A percentile compares a stretch with the other conserved stretches of the same genome.
Evolutionary conservation across 1,140 invertebrate species (phyloP).

Genomic region (Cherax quadricarinatus): DNA sequence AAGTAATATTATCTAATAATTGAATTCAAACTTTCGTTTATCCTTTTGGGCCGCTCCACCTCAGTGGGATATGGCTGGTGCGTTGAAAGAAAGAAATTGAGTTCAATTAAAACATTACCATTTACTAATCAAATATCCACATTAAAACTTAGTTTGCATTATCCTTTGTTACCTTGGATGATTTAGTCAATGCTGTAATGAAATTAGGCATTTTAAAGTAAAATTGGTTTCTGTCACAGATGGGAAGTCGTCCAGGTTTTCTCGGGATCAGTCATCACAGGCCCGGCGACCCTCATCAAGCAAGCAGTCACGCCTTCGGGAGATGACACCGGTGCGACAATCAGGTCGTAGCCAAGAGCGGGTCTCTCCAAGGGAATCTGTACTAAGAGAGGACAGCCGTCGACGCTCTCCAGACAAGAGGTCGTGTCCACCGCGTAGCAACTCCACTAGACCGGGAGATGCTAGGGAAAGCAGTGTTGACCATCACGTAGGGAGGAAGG

Average conservation of each 20-base stretch:
- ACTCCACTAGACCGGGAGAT: neutral
- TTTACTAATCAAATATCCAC: too few species aligned
- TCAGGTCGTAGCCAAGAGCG: neutral
- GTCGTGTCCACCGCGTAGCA: neutral
- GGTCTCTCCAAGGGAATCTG: neutral
- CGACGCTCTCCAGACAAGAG: conserved; percentile 5
- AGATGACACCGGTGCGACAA: neutral
- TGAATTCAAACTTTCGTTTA: too few species aligned
- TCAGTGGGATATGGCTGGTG: too few species aligned
- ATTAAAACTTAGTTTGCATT: too few species aligned
- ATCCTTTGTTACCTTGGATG: too few species aligned
- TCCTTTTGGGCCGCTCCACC: too few species aligned
- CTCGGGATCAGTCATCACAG: neutral
- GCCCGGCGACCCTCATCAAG: conserved; percentile 35
- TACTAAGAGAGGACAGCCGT: neutral
- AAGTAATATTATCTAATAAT: too few species aligned
- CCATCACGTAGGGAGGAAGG: neutral
- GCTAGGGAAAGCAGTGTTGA: neutral
- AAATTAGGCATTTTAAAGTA: neutral
- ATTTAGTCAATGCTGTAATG: too few species aligned
- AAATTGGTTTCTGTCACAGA: neutral
- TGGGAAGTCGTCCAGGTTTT: neutral
- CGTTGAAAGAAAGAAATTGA: too few species aligned
- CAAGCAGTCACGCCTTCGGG: conserved; percentile 5
- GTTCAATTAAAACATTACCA: too few species aligned